phyloP scores from a whole-genome alignment of 2,888 invertebrate species.

The Pegoplata infirma region DNA sequence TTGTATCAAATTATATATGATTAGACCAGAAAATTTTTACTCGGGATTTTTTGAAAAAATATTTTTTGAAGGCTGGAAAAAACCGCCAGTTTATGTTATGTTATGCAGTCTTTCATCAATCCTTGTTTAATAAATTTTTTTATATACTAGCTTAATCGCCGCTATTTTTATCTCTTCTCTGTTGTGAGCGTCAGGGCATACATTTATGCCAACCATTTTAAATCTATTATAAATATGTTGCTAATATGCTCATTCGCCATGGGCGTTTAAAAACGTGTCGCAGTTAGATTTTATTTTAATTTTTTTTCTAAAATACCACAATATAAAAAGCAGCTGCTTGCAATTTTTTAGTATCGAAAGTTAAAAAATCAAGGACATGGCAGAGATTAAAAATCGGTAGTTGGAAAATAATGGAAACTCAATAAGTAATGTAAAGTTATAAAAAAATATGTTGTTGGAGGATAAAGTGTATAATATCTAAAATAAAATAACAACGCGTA shows the following conservation, averaged over 20 bases:
- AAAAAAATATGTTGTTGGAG: too few species aligned
- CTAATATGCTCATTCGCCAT: slow-evolving; percentile 17
- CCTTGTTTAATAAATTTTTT: not conserved
- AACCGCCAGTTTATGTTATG: too few species aligned
- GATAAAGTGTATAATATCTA: not conserved
- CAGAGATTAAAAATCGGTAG: too few species aligned
- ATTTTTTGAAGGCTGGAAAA: too few species aligned
- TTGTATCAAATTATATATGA: too few species aligned
- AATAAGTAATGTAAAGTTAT: too few species aligned
- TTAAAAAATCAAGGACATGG: not conserved
- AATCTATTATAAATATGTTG: not conserved
- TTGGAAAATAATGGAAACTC: too few species aligned
- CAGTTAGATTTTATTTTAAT: slow-evolving; percentile 31
- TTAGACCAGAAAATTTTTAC: too few species aligned
- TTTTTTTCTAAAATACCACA: not conserved
- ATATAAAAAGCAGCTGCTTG: slow-evolving; percentile 1
- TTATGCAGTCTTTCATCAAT: too few species aligned
- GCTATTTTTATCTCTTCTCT: not conserved
- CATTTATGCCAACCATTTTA: not conserved
- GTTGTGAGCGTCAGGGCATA: not conserved
- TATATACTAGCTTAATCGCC: not conserved
- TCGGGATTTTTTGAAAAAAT: too few species aligned
- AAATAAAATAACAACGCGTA: not conserved
- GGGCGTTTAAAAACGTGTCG: slow-evolving; percentile 21
- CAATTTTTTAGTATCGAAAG: not conserved